A percentile compares a stretch with the other conserved stretches of the same genome.
Evolutionary conservation across 2,113 vertebrate species (phyloP).

Genomic region (Isichthys henryi): DNA sequence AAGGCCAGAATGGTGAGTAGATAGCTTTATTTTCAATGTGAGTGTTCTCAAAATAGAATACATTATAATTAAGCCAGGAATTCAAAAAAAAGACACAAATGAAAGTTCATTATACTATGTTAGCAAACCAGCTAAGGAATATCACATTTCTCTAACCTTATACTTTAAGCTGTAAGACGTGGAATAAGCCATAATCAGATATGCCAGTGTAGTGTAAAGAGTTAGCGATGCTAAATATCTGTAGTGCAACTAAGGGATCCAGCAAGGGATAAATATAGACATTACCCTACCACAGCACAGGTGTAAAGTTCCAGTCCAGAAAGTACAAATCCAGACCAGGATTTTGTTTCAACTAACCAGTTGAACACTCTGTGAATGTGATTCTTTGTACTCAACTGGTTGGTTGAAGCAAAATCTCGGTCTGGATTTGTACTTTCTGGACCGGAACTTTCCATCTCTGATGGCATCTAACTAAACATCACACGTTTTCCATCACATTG

Average conservation of each 20-base stretch:
- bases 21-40: neutral
- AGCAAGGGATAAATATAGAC: neutral
- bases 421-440: too few relatives aligned
- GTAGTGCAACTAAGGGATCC: neutral
- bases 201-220: neutral
- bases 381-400: too few relatives aligned
- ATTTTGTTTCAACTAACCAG: too few relatives aligned
- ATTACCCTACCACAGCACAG: neutral
- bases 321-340: too few relatives aligned
- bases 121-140: neutral
- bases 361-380: too few relatives aligned
- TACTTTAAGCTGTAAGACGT: neutral
- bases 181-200: neutral
- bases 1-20: neutral
- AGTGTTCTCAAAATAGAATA: neutral
- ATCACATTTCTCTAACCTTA: neutral
- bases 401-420: too few relatives aligned
- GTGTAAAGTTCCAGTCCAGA: too few relatives aligned
- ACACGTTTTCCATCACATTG: neutral
- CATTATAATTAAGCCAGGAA: neutral
- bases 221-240: neutral
- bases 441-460: too few relatives aligned
- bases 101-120: neutral
- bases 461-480: neutral
- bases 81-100: neutral